Percentiles rank a stretch among this genome's conserved stretches.
Evolutionary conservation across 2,113 vertebrate genomes (phyloP).

Genomic region (Argyrosomus japonicus): DNA sequence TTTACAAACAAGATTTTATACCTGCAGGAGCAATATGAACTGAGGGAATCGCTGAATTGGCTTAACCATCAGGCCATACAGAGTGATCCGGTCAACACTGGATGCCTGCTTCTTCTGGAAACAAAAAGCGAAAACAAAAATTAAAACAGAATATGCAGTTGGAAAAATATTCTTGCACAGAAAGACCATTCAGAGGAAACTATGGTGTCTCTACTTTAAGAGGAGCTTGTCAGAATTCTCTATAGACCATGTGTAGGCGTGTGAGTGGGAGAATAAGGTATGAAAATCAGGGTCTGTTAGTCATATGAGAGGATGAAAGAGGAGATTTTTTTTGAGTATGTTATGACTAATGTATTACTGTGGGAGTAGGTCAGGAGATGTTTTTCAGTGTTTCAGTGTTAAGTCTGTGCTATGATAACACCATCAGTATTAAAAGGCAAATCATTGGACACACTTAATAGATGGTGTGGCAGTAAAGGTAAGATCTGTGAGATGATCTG

Average conservation of each 20-base stretch:
- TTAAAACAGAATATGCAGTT: background rate
- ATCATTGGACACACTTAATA: conserved; percentile 8
- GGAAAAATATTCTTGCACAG: conserved; percentile 6
- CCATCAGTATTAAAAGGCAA: conserved; percentile 2
- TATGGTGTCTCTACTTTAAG: conserved; percentile 17
- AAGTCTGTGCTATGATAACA: conserved; percentile 23
- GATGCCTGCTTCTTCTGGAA: conserved; percentile 92
- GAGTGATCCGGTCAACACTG: conserved; percentile 92
- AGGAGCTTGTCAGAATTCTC: conserved; percentile 41
- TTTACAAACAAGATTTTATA: conserved; percentile 62
- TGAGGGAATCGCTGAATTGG: conserved; percentile 97
- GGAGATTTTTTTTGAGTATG: conserved; percentile 21
- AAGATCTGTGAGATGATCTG: background rate
- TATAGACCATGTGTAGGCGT: conserved; percentile 40
- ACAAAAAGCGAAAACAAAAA: background rate
- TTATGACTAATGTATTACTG: conserved; percentile 48
- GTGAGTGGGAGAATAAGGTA: conserved; percentile 53
- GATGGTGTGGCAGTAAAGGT: background rate
- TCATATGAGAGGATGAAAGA: conserved; percentile 50
- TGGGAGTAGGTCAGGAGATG: conserved; percentile 32
- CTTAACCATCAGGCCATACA: conserved; percentile 97
- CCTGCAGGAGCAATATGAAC: conserved; percentile 97
- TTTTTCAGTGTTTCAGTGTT: background rate
- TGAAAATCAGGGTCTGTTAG: conserved; percentile 46
- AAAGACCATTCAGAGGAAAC: conserved; percentile 38